A percentile compares a stretch with the other conserved stretches of the same genome.
These are phyloP conservation scores for Andricus grossulariae DNA, from an alignment of 1,140 invertebrate species.

Conservation along the genomic window DNA sequence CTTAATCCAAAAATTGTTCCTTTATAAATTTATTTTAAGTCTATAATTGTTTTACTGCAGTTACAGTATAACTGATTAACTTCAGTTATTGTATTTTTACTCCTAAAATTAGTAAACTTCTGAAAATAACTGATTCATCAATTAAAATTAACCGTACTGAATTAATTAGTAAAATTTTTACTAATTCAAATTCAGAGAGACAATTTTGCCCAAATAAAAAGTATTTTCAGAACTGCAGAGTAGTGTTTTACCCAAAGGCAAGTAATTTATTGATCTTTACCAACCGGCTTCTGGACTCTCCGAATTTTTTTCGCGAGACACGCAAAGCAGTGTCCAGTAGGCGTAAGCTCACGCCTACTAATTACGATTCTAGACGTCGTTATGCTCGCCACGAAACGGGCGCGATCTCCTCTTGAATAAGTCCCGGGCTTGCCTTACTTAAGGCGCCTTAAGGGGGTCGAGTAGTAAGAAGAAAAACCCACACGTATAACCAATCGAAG, in stretches of 20 bases:
- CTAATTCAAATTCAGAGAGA: too few relatives aligned
- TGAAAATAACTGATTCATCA: too few relatives aligned
- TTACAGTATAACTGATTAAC: too few relatives aligned
- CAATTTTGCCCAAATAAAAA: too few relatives aligned
- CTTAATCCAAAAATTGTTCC: too few relatives aligned
- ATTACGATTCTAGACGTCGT: conserved; percentile 71
- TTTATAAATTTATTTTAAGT: too few relatives aligned
- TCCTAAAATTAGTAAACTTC: too few relatives aligned
- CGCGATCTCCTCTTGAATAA: conserved; percentile 40
- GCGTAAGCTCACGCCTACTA: conserved; percentile 74
- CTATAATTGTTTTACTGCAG: too few relatives aligned
- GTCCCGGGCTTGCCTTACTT: conserved; percentile 33
- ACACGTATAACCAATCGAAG: conserved; percentile 70
- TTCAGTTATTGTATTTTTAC: too few relatives aligned
- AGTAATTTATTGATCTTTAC: neutral
- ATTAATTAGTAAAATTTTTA: too few relatives aligned
- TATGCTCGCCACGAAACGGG: conserved; percentile 56
- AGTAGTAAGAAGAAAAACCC: conserved; percentile 65
- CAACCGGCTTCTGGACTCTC: neutral
- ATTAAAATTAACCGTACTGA: too few relatives aligned
- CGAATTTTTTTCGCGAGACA: conserved; percentile 52
- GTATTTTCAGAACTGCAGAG: too few relatives aligned
- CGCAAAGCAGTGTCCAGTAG: conserved; percentile 67
- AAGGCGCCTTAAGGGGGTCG: conserved; percentile 45
- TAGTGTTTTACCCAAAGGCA: neutral